A percentile compares a stretch with the other conserved stretches of the same genome.
phyloP scores from a whole-genome alignment of 2,797 vertebrate genomes.

The Phyllotis vaccarum region DNA sequence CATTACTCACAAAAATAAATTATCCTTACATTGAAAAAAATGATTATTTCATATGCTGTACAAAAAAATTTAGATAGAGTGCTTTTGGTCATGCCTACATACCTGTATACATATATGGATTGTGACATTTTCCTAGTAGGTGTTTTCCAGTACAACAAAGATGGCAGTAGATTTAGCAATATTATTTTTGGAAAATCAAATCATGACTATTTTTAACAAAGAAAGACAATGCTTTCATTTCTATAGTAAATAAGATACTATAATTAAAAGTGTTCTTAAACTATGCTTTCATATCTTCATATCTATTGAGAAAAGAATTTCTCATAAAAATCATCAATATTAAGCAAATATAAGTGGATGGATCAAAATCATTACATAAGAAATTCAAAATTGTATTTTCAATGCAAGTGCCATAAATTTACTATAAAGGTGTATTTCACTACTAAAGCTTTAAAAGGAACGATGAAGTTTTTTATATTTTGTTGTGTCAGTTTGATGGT shows the following conservation, averaged over 20 bases:
- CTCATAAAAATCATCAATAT: not conserved
- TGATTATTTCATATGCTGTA: not conserved
- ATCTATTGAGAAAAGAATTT: not conserved
- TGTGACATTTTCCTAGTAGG: not conserved
- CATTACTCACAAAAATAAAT: conserved; percentile 7
- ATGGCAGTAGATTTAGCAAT: not conserved
- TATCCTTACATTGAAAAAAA: conserved; percentile 16
- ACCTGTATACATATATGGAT: not conserved
- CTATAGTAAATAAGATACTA: not conserved
- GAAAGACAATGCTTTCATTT: not conserved
- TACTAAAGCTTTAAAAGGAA: not conserved
- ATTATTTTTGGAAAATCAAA: not conserved
- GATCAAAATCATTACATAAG: not conserved
- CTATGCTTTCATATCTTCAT: not conserved
- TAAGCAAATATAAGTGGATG: not conserved
- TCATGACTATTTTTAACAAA: not conserved
- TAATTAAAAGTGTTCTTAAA: not conserved
- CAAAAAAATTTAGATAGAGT: not conserved
- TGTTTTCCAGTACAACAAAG: not conserved
- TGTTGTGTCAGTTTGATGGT: not conserved
- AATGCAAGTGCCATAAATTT: not conserved
- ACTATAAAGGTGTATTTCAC: not conserved
- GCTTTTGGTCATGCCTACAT: not conserved
- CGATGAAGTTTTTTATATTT: not conserved
- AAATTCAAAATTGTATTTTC: not conserved